Evolutionary conservation across 1,140 invertebrate genomes (phyloP).

Genomic region (Centruroides sculpturatus): DNA sequence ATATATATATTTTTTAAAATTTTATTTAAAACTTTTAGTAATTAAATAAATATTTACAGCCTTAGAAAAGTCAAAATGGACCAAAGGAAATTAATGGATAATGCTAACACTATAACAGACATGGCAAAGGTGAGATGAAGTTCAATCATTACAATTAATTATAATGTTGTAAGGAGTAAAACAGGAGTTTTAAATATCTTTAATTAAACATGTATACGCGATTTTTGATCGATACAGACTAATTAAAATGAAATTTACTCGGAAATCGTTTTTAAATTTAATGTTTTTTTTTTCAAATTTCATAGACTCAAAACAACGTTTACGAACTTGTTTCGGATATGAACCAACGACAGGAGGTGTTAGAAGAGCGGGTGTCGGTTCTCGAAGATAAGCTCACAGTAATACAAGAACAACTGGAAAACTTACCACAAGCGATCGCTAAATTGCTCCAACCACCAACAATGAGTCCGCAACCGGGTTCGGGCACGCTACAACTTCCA

Average conservation of each 20-base stretch:
- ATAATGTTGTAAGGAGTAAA: too few relatives aligned
- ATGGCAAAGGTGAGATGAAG: slow-evolving; percentile 86
- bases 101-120: slow-evolving; percentile 96
- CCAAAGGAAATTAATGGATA: slow-evolving; percentile 98
- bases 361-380: slow-evolving; percentile 71
- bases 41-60: slow-evolving; percentile 38
- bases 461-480: not conserved
- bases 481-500: not conserved
- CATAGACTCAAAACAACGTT: slow-evolving; percentile 89
- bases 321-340: slow-evolving; percentile 94
- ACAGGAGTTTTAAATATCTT: not conserved
- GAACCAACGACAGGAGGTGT: slow-evolving; percentile 71
- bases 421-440: slow-evolving; percentile 14
- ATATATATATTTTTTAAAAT: too few relatives aligned
- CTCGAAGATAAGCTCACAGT: slow-evolving; percentile 49
- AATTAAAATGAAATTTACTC: too few relatives aligned
- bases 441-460: slow-evolving; percentile 8
- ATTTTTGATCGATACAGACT: too few relatives aligned
- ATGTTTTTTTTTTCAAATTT: slow-evolving; percentile 7
- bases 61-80: slow-evolving; percentile 99
- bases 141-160: too few relatives aligned
- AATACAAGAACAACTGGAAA: slow-evolving; percentile 20
- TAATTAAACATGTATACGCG: too few relatives aligned
- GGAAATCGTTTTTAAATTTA: too few relatives aligned
- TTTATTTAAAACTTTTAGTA: too few relatives aligned